phyloP scores from a whole-genome alignment of 2,888 invertebrate species.

The Lasius platythorax region DNA sequence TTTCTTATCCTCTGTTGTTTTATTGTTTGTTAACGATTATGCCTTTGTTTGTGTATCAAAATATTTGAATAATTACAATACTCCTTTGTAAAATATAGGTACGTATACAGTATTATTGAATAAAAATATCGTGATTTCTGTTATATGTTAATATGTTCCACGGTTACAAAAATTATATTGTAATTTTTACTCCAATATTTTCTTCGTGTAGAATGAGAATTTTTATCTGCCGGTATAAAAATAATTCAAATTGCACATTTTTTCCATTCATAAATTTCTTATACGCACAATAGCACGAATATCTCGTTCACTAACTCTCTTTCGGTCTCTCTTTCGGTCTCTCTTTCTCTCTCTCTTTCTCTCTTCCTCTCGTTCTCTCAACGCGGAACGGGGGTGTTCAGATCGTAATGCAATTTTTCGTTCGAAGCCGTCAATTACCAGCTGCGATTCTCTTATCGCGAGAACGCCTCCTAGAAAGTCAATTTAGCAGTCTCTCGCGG shows the following conservation, averaged over 20 bases:
- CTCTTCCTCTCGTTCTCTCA: conserved; percentile 37
- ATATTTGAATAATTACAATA: no score
- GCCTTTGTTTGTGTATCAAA: no score
- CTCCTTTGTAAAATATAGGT: no score
- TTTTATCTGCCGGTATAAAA: background rate
- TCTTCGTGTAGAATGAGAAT: background rate
- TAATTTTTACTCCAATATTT: background rate
- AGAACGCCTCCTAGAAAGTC: conserved; percentile 71
- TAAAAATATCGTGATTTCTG: no score
- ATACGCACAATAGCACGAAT: background rate
- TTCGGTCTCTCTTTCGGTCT: background rate
- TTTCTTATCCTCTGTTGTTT: no score
- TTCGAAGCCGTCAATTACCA: conserved; percentile 72
- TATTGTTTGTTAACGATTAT: no score
- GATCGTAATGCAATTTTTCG: conserved; percentile 67
- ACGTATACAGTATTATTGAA: no score
- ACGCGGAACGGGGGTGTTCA: conserved; percentile 46
- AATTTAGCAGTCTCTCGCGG: conserved; percentile 65
- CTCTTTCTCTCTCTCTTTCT: conserved; percentile 21
- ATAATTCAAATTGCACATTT: conserved; percentile 7
- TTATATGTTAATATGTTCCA: no score
- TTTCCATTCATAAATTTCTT: background rate
- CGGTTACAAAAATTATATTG: background rate
- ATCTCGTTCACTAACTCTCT: conserved; percentile 57
- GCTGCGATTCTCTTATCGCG: conserved; percentile 61